Percentiles rank a stretch among this genome's conserved stretches.
phyloP scores from a whole-genome alignment of 2,888 invertebrate genomes.

The Stomorhina lunata region DNA sequence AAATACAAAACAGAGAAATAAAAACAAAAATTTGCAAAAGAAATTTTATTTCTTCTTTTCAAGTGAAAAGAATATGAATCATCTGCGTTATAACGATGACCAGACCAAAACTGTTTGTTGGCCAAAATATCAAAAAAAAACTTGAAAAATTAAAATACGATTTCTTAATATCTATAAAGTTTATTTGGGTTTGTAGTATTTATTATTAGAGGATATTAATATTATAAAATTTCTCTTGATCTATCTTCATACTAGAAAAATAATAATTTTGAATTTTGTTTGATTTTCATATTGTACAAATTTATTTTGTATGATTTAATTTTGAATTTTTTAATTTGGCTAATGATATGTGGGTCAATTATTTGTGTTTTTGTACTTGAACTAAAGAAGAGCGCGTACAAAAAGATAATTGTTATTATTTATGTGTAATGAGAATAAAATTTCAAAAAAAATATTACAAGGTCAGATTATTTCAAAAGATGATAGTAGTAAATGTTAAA shows the following conservation, averaged over 20 bases:
- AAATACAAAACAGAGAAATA: background rate
- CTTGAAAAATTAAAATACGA: background rate
- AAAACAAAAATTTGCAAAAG: background rate
- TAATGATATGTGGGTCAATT: conserved; percentile 50
- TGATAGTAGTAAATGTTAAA: no score
- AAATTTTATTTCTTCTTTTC: background rate
- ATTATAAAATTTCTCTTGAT: background rate
- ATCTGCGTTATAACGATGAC: conserved; percentile 48
- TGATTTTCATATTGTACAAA: background rate
- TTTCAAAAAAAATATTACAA: no score
- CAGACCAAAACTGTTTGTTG: conserved; percentile 41
- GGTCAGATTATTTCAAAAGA: no score
- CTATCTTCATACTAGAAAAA: background rate
- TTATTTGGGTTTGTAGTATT: conserved; percentile 19
- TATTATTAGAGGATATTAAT: conserved; percentile 16
- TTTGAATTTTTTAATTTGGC: background rate
- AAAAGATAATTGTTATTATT: no score
- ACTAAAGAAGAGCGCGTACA: background rate
- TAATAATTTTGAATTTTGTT: background rate
- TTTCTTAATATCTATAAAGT: conserved; percentile 10
- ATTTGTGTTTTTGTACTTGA: conserved; percentile 11
- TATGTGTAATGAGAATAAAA: no score
- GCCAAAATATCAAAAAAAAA: conserved; percentile 23
- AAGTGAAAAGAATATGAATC: conserved; percentile 51
- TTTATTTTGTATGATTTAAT: background rate